phyloP scores from a whole-genome alignment of 2,113 vertebrate genomes.

The Peromyscus californicus region DNA sequence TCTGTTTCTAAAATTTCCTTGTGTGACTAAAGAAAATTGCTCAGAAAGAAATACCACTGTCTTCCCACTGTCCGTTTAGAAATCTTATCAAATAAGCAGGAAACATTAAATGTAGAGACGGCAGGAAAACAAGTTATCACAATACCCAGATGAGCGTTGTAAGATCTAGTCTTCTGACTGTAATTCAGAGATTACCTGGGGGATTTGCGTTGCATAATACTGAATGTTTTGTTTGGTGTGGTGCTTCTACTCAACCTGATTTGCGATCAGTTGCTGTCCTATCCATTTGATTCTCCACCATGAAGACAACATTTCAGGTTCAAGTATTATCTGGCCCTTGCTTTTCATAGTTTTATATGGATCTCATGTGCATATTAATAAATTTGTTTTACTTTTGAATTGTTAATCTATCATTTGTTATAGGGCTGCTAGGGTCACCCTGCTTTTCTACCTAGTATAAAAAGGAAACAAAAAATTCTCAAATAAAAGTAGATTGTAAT shows the following conservation, averaged over 20 bases:
- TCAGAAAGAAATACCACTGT: neutral
- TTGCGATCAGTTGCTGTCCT: neutral
- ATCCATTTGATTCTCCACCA: neutral
- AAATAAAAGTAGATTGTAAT: conserved; percentile 33
- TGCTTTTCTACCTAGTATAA: neutral
- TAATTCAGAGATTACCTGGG: neutral
- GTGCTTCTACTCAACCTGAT: neutral
- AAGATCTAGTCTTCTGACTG: neutral
- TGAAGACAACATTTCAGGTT: neutral
- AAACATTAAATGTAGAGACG: neutral
- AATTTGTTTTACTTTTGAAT: neutral
- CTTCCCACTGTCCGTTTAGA: neutral
- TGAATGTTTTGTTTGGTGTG: neutral
- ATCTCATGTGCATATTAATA: neutral
- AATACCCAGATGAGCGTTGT: neutral
- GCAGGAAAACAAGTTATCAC: neutral
- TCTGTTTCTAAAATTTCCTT: neutral
- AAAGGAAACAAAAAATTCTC: neutral
- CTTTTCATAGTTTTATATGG: neutral
- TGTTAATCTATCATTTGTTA: neutral
- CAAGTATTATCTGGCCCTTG: neutral
- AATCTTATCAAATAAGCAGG: neutral
- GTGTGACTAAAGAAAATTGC: neutral
- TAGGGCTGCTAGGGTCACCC: neutral
- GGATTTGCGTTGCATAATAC: neutral